A percentile compares a stretch with the other conserved stretches of the same genome.
Evolutionary conservation across 2,888 invertebrate species (phyloP).

Genomic region (Drosophila greeni): DNA sequence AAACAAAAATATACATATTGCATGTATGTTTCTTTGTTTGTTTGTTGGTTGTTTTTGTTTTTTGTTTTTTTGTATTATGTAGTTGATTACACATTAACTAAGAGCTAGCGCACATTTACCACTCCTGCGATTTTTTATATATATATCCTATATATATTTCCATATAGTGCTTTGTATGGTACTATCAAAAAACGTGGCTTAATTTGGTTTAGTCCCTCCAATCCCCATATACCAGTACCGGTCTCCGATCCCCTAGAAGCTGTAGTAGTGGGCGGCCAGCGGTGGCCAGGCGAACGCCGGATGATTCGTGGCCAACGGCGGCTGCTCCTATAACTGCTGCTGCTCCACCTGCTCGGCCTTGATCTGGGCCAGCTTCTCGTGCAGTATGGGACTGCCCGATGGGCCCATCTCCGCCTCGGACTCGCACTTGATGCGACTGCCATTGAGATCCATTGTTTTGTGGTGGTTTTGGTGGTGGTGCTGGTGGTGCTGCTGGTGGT

Average conservation of each 20-base stretch:
- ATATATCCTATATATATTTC: conserved; percentile 30
- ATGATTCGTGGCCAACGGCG: conserved; percentile 62
- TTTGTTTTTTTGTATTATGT: conserved; percentile 37
- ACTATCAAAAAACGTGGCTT: conserved; percentile 43
- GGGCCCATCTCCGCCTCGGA: conserved; percentile 26
- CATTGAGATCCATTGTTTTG: conserved; percentile 75
- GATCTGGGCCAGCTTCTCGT: conserved; percentile 78
- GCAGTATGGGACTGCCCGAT: conserved; percentile 66
- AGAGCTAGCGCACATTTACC: conserved; percentile 52
- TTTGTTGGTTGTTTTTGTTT: conserved; percentile 31
- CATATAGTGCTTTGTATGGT: conserved; percentile 38
- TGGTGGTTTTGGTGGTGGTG: conserved; percentile 53
- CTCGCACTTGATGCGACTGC: conserved; percentile 61
- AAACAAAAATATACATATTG: conserved; percentile 70
- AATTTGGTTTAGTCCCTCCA: conserved; percentile 30
- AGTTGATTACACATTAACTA: conserved; percentile 59
- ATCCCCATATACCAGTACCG: conserved; percentile 9
- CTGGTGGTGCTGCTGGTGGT: conserved; percentile 43
- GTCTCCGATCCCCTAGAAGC: conserved; percentile 53
- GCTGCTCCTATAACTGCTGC: conserved; percentile 78
- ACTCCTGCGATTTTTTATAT: conserved; percentile 19
- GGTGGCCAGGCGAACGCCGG: conserved; percentile 58
- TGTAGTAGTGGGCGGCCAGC: conserved; percentile 65
- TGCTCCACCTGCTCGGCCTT: conserved; percentile 76
- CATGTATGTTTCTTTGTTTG: conserved; percentile 41